phyloP scores from a whole-genome alignment of 1,140 invertebrate species.

The Phortica variegata region DNA sequence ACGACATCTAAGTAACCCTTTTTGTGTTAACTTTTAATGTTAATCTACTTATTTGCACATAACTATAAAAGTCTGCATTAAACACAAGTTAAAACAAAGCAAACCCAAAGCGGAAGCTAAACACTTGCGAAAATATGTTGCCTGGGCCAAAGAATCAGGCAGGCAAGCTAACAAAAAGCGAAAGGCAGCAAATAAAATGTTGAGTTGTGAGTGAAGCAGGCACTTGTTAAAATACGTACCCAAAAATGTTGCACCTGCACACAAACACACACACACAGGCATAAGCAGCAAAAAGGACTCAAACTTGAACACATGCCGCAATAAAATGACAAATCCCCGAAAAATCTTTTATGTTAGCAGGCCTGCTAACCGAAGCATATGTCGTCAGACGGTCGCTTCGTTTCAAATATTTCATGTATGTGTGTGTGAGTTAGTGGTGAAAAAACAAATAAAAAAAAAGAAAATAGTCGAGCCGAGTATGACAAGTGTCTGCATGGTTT shows the following conservation, averaged over 20 bases:
- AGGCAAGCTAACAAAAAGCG: slow-evolving; percentile 9
- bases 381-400: no score
- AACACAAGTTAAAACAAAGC: no score
- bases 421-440: no score
- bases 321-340: slow-evolving; percentile 50
- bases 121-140: slow-evolving; percentile 37
- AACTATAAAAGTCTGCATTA: no score
- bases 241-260: slow-evolving; percentile 37
- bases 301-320: slow-evolving; percentile 21
- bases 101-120: slow-evolving; percentile 10
- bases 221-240: background rate
- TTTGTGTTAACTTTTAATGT: no score
- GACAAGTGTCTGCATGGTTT: slow-evolving; percentile 1
- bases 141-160: no score
- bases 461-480: slow-evolving; percentile 2
- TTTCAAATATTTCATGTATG: no score
- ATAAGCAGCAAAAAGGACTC: background rate
- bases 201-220: slow-evolving; percentile 14
- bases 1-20: no score
- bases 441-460: no score
- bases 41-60: no score
- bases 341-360: slow-evolving; percentile 45
- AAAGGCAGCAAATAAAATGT: slow-evolving; percentile 46
- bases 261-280: slow-evolving; percentile 17
- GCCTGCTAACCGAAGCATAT: slow-evolving; percentile 11